Evolutionary conservation across 2,888 invertebrate genomes (phyloP).

Genomic region (Epirrhoe tristata): DNA sequence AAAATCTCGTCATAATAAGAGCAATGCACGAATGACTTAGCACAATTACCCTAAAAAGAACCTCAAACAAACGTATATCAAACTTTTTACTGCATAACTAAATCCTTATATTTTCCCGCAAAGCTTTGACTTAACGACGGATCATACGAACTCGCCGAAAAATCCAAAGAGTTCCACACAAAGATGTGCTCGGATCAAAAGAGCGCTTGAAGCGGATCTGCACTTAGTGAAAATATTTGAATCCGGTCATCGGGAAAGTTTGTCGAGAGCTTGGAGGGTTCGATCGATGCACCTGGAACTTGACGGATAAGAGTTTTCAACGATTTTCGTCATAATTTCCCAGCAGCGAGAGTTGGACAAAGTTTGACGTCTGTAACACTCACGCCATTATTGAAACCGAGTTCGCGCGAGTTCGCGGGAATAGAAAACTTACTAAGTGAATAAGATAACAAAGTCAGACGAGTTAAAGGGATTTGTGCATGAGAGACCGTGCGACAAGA

Average conservation of each 20-base stretch:
- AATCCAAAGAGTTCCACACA: constrained; percentile 54
- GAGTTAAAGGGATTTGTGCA: constrained; percentile 42
- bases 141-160: constrained; percentile 57
- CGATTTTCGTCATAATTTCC: constrained; percentile 61
- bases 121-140: constrained; percentile 47
- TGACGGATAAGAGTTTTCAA: constrained; percentile 51
- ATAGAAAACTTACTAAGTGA: constrained; percentile 51
- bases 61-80: constrained; percentile 34
- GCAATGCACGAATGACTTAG: constrained; percentile 15
- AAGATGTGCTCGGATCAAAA: constrained; percentile 64
- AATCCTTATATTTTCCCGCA: constrained; percentile 29
- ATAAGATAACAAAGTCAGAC: constrained; percentile 50
- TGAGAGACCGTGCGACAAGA: constrained; percentile 41
- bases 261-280: constrained; percentile 49
- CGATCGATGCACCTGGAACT: constrained; percentile 62
- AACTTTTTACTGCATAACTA: constrained; percentile 36
- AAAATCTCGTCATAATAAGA: constrained; percentile 13
- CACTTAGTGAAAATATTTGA: constrained; percentile 74
- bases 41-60: constrained; percentile 15
- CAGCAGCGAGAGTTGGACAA: constrained; percentile 51
- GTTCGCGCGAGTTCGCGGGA: constrained; percentile 49
- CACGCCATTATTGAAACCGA: constrained; percentile 53
- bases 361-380: constrained; percentile 60
- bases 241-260: constrained; percentile 66
- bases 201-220: constrained; percentile 59